Conservation (phyloP, 92 coral and sea anemone genomes). For the Phenganax subtilis region DNA sequence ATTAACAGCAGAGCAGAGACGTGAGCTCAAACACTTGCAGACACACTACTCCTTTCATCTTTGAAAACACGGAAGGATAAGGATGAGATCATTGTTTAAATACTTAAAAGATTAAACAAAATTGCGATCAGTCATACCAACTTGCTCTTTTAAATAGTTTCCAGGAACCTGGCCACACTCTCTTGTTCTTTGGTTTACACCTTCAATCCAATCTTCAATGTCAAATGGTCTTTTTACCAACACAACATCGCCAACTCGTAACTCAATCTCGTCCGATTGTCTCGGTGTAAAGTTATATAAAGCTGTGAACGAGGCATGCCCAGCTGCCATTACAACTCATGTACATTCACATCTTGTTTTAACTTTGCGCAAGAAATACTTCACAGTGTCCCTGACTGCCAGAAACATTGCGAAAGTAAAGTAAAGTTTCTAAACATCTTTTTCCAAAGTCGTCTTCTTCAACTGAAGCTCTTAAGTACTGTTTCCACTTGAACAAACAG, state of each 20-base stretch:
- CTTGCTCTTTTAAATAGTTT: conserved; percentile 73
- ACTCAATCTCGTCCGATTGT: conserved; percentile 68
- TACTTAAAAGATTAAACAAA: background rate
- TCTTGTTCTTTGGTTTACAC: conserved; percentile 63
- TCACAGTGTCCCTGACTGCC: background rate
- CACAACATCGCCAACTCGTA: conserved; percentile 65
- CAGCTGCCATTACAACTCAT: conserved; percentile 57
- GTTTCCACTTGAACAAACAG: conserved; percentile 10
- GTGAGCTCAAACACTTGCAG: background rate
- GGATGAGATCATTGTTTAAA: background rate
- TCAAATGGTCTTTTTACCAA: conserved; percentile 67
- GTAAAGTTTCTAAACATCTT: conserved; percentile 1
- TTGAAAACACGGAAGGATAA: conserved; percentile 14
- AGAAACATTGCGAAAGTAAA: background rate
- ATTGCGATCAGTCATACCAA: conserved; percentile 51
- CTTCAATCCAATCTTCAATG: conserved; percentile 68
- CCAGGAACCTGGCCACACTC: conserved; percentile 89
- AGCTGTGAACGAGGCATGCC: conserved; percentile 75
- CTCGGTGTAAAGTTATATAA: conserved; percentile 60
- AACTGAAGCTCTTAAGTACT: background rate
- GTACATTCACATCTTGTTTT: conserved; percentile 4
- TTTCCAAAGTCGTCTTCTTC: background rate
- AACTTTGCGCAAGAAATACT: background rate
- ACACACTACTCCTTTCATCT: background rate
- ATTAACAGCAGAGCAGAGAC: background rate